Conservation (phyloP, 2,888 invertebrate genomes). For the Eupithecia pulchellata region DNA sequence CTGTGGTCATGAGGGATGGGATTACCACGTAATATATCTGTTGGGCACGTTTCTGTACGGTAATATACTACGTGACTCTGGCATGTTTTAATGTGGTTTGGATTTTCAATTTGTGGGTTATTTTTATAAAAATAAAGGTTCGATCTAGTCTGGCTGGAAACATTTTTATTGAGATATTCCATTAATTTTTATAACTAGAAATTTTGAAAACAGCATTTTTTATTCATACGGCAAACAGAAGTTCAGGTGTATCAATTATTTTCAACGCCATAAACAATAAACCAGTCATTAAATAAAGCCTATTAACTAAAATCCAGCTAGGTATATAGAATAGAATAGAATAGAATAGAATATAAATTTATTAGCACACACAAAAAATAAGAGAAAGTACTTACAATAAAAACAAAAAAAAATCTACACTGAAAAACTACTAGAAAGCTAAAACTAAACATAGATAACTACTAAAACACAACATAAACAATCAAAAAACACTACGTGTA, state of each 20-base stretch:
- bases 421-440: too few relatives aligned
- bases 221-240: too few relatives aligned
- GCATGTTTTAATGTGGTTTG: slow-evolving; percentile 2
- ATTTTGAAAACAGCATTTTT: too few relatives aligned
- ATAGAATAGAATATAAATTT: too few relatives aligned
- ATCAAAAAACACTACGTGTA: too few relatives aligned
- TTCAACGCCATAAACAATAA: slow-evolving; percentile 1
- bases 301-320: slow-evolving; percentile 20
- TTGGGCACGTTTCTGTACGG: slow-evolving; percentile 18
- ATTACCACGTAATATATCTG: slow-evolving; percentile 32
- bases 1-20: slow-evolving; percentile 21
- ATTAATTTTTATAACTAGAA: background rate
- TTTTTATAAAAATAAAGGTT: background rate
- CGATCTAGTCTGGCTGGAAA: background rate
- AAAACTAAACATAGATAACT: too few relatives aligned
- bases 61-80: slow-evolving; percentile 40
- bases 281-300: slow-evolving; percentile 15
- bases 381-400: too few relatives aligned
- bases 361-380: too few relatives aligned
- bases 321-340: too few relatives aligned
- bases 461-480: too few relatives aligned
- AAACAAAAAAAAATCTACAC: too few relatives aligned
- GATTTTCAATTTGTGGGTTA: background rate
- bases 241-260: background rate
- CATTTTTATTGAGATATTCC: background rate